These are phyloP conservation scores for Synanthedon andrenaeformis DNA, from an alignment of 2,888 invertebrate genomes.

Conservation along the genomic window DNA sequence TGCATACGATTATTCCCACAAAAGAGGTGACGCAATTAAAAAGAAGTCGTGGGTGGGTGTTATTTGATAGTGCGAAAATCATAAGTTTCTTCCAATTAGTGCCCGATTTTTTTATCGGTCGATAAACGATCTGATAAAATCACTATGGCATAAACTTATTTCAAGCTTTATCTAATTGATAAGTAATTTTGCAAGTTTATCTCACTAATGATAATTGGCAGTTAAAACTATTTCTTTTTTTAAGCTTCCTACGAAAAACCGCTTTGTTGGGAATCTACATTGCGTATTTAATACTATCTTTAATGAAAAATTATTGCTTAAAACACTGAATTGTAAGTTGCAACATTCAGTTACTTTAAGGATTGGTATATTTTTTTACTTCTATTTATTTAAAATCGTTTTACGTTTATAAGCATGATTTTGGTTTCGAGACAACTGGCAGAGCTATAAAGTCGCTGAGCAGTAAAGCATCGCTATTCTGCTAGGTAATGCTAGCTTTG, in stretches of 20 bases:
- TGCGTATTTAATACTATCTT: too few species aligned
- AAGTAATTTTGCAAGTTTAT: background rate
- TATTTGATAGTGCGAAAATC: background rate
- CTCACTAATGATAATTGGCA: background rate
- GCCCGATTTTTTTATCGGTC: background rate
- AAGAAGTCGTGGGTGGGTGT: too few species aligned
- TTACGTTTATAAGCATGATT: too few species aligned
- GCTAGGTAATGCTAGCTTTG: too few species aligned
- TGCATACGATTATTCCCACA: too few species aligned
- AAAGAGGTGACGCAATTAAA: too few species aligned
- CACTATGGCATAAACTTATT: background rate
- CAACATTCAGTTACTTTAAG: background rate
- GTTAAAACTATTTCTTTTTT: background rate
- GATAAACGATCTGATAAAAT: background rate
- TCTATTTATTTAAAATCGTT: too few species aligned
- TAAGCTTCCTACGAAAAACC: background rate
- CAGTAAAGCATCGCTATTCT: too few species aligned
- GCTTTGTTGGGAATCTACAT: too few species aligned
- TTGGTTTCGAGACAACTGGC: too few species aligned
- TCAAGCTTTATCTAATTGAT: background rate
- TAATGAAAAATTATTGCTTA: background rate
- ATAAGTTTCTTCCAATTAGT: background rate
- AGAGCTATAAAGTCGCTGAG: too few species aligned
- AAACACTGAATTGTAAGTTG: background rate
- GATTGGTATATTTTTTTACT: background rate